Conservation (phyloP, 2,888 invertebrate genomes). For the Nezara viridula region DNA sequence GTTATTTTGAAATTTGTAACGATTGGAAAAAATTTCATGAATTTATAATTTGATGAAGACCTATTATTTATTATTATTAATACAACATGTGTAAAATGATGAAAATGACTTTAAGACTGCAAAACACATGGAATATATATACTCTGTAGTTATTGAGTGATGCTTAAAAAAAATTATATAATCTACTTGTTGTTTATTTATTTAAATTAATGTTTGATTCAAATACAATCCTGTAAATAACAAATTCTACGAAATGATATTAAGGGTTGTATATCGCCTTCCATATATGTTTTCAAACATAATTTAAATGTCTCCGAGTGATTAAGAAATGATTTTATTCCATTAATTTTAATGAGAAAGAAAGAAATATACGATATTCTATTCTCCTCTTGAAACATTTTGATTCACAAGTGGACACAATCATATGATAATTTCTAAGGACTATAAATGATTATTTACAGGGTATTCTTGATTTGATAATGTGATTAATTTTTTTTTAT, state of each 20-base stretch:
- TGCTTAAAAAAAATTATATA: background rate
- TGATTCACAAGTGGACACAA: background rate
- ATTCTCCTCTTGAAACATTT: background rate
- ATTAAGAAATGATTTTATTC: background rate
- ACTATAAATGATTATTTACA: background rate
- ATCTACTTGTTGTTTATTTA: background rate
- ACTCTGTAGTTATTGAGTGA: background rate
- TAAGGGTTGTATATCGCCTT: background rate
- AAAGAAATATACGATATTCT: no score
- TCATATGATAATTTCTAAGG: background rate
- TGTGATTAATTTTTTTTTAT: background rate
- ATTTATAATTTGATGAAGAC: background rate
- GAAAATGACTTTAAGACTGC: conserved; percentile 36
- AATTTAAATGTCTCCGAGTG: background rate
- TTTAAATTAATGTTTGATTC: background rate
- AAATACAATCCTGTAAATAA: background rate
- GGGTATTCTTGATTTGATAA: background rate
- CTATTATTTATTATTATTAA: conserved; percentile 20
- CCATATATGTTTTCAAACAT: no score
- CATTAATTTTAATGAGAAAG: no score
- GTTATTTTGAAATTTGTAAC: conserved; percentile 31
- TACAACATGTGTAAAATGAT: background rate
- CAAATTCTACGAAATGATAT: background rate
- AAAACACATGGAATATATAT: background rate
- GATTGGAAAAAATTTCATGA: conserved; percentile 21